A percentile compares a stretch with the other conserved stretches of the same genome.
These are phyloP conservation scores for silkworm (Bombyx mori) DNA, from an alignment of 1,140 invertebrate genomes.

Conservation along the genomic window ASM3026992v2 NC_085122.1:7543001-7543500, in stretches of 20 bases:
- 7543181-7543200: constrained; percentile 30
- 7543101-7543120: constrained; percentile 28
- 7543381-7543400: background rate
- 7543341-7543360: no score
- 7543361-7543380: background rate
- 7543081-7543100: constrained; percentile 33
- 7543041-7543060: constrained; percentile 28
- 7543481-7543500: no score
- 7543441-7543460: no score
- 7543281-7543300: background rate
- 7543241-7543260: no score
- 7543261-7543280: no score
- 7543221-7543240: background rate
- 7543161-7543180: background rate
- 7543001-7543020: constrained; percentile 12
- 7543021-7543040: constrained; percentile 21
- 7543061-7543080: constrained; percentile 38
- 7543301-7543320: background rate
- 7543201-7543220: constrained; percentile 21
- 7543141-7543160: no score
- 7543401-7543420: no score
- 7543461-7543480: no score
- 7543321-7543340: background rate
- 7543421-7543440: no score
- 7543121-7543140: constrained; percentile 33